phyloP scores from a whole-genome alignment of 2,888 invertebrate genomes.

The Clusia tigrina region DNA sequence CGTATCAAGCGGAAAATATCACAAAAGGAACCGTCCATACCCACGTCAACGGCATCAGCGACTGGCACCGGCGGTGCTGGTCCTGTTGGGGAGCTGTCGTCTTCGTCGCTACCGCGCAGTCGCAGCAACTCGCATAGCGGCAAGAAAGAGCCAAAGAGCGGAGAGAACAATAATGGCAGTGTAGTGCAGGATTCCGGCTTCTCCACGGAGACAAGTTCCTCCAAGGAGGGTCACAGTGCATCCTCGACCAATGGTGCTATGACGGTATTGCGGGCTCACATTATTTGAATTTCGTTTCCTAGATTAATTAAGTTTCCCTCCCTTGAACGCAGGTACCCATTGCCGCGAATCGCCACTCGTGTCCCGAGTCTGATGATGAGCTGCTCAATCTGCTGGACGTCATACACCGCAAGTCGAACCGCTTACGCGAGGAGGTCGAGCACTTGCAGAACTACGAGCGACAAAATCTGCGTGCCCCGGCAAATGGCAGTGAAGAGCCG shows the following conservation, averaged over 20 bases:
- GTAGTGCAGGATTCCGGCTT: constrained; percentile 86
- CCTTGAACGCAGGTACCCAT: constrained; percentile 49
- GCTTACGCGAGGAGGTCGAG: constrained; percentile 75
- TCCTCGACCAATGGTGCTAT: constrained; percentile 71
- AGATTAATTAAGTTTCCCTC: neutral
- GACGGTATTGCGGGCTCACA: no score
- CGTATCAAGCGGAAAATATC: constrained; percentile 73
- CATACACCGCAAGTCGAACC: constrained; percentile 80
- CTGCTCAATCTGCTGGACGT: constrained; percentile 86
- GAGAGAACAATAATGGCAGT: constrained; percentile 68
- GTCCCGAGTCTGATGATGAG: constrained; percentile 76
- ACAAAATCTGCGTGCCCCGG: constrained; percentile 44
- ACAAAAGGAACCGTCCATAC: constrained; percentile 59
- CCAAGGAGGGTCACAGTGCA: constrained; percentile 79
- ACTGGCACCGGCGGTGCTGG: constrained; percentile 12
- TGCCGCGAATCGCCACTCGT: constrained; percentile 58
- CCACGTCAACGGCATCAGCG: constrained; percentile 37
- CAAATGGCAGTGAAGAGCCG: constrained; percentile 13
- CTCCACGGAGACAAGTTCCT: constrained; percentile 87
- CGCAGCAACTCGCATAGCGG: constrained; percentile 72
- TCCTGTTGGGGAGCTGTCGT: constrained; percentile 44
- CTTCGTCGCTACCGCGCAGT: constrained; percentile 67
- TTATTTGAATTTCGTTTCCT: no score
- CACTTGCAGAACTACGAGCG: constrained; percentile 68
- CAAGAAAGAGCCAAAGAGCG: constrained; percentile 71